Evolutionary conservation across 2,888 invertebrate genomes (phyloP).

Genomic region (Esperia sulphurella): DNA sequence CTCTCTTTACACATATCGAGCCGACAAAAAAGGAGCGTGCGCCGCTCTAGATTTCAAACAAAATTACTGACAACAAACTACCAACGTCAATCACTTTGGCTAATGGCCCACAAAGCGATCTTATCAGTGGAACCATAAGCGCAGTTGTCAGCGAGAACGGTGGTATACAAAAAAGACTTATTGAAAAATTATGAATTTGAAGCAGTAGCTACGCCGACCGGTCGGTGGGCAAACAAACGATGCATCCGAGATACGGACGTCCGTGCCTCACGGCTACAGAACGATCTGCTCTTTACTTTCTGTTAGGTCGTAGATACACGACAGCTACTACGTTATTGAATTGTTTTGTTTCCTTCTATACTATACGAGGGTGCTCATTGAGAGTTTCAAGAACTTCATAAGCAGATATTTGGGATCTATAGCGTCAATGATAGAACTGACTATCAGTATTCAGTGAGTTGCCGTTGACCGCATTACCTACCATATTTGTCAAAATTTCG

Average conservation of each 20-base stretch:
- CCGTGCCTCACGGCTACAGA: constrained; percentile 33
- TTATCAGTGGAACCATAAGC: constrained; percentile 64
- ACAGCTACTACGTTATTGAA: no score
- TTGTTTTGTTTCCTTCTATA: no score
- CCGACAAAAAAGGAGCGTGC: constrained; percentile 41
- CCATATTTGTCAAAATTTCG: no score
- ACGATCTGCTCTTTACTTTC: neutral
- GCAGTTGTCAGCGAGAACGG: constrained; percentile 65
- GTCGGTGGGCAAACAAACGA: constrained; percentile 51
- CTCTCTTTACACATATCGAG: constrained; percentile 38
- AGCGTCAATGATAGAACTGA: no score
- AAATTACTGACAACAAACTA: constrained; percentile 75
- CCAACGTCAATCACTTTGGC: constrained; percentile 75
- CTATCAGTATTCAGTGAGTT: no score
- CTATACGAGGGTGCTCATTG: no score
- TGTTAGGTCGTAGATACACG: neutral
- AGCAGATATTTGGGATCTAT: no score
- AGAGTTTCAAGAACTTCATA: no score
- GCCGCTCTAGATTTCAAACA: constrained; percentile 71
- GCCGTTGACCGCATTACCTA: no score
- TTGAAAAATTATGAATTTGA: constrained; percentile 63
- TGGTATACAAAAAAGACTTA: constrained; percentile 42
- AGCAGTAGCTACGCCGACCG: constrained; percentile 50
- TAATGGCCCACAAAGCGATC: constrained; percentile 69
- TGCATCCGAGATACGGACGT: constrained; percentile 45